Evolutionary conservation across 2,888 invertebrate species (phyloP).

Genomic region (Ophonus ardosiacus): DNA sequence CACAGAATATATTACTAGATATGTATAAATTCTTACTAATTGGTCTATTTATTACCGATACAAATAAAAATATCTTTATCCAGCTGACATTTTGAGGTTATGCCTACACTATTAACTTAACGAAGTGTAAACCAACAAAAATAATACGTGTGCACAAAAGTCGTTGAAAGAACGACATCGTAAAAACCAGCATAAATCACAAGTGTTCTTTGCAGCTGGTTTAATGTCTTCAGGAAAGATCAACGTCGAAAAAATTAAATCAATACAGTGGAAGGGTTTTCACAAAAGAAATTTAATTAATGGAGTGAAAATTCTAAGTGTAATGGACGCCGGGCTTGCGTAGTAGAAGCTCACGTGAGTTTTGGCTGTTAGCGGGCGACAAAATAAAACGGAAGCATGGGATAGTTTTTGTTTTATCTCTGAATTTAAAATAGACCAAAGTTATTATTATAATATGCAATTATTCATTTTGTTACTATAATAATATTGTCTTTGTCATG

Average conservation of each 20-base stretch:
- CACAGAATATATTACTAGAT: constrained; percentile 1
- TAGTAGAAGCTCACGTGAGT: neutral
- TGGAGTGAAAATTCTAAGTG: neutral
- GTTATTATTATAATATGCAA: no score
- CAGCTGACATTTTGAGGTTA: constrained; percentile 55
- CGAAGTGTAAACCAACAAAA: constrained; percentile 59
- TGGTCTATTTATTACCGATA: neutral
- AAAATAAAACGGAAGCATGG: neutral
- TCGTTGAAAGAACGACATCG: constrained; percentile 49
- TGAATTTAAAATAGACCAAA: no score
- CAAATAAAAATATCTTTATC: neutral
- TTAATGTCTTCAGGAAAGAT: neutral
- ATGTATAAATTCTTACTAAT: neutral
- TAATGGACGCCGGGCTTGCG: neutral
- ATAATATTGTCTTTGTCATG: no score
- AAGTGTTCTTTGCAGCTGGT: neutral
- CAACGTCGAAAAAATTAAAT: constrained; percentile 23
- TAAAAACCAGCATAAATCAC: constrained; percentile 56
- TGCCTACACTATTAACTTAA: constrained; percentile 47
- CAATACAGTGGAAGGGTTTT: constrained; percentile 14
- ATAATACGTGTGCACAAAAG: constrained; percentile 42
- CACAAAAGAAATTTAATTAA: constrained; percentile 17
- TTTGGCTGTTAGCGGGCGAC: neutral
- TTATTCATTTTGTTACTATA: no score
- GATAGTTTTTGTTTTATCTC: neutral